These are phyloP conservation scores for Chesias legatella DNA, from an alignment of 2,888 invertebrate genomes.

Conservation along the genomic window DNA sequence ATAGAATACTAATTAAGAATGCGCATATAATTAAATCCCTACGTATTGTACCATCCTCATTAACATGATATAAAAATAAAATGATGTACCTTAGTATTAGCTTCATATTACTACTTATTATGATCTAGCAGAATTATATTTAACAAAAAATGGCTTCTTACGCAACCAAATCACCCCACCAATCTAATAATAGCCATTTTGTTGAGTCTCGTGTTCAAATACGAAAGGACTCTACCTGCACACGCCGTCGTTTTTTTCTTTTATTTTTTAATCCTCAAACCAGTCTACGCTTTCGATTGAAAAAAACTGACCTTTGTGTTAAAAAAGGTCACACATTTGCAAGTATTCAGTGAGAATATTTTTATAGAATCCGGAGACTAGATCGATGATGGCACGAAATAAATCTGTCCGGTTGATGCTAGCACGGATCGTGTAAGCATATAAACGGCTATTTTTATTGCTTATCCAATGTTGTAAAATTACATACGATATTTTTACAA, in stretches of 20 bases:
- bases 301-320: constrained; percentile 4
- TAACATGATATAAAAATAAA: too few relatives aligned
- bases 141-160: too few relatives aligned
- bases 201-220: constrained; percentile 12
- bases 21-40: too few relatives aligned
- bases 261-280: constrained; percentile 30
- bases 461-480: constrained; percentile 42
- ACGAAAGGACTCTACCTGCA: constrained; percentile 38
- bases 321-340: constrained; percentile 1
- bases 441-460: constrained; percentile 73
- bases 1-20: too few relatives aligned
- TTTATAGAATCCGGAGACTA: constrained; percentile 30
- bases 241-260: constrained; percentile 23
- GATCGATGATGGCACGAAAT: constrained; percentile 67
- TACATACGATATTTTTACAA: constrained; percentile 2
- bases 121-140: too few relatives aligned
- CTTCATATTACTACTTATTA: too few relatives aligned
- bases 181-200: constrained; percentile 10
- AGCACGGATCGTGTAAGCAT: constrained; percentile 66
- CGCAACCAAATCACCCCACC: constrained; percentile 9
- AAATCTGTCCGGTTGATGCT: constrained; percentile 58
- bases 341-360: constrained; percentile 13
- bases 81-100: too few relatives aligned
- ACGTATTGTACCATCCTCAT: too few relatives aligned
- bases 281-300: constrained; percentile 21